phyloP scores from a whole-genome alignment of 2,113 vertebrate species.

The Lagopus leucura region DNA sequence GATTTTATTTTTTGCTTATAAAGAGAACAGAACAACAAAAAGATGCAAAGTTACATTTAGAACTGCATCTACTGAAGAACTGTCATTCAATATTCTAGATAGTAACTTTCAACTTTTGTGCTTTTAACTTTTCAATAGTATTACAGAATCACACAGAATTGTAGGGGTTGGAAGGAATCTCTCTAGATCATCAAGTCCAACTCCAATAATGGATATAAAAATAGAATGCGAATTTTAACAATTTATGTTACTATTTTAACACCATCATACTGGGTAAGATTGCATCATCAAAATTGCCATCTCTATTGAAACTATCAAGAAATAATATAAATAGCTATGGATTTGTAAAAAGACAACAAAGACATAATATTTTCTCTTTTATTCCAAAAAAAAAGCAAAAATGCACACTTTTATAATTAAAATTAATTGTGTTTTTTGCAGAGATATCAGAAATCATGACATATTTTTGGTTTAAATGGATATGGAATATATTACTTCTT shows the following conservation, averaged over 20 bases:
- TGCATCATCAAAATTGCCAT: not conserved
- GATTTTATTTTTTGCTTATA: not conserved
- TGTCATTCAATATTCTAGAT: not conserved
- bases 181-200: too few relatives aligned
- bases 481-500: not conserved
- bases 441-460: fast-evolving
- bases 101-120: not conserved
- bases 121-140: not conserved
- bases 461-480: not conserved
- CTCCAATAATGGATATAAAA: not conserved
- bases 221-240: not conserved
- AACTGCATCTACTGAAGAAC: not conserved
- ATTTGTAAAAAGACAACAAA: not conserved
- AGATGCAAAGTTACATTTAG: not conserved
- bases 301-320: not conserved
- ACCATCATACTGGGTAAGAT: not conserved
- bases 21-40: not conserved
- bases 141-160: too few relatives aligned
- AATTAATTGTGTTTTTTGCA: not conserved
- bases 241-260: not conserved
- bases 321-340: not conserved
- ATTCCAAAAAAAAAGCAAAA: not conserved
- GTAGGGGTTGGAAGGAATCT: too few relatives aligned
- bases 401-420: not conserved
- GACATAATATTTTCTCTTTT: not conserved